Base-by-base conservation (phyloP, 2,888 invertebrate genomes). In the Drosophila percnosoma region DNA sequence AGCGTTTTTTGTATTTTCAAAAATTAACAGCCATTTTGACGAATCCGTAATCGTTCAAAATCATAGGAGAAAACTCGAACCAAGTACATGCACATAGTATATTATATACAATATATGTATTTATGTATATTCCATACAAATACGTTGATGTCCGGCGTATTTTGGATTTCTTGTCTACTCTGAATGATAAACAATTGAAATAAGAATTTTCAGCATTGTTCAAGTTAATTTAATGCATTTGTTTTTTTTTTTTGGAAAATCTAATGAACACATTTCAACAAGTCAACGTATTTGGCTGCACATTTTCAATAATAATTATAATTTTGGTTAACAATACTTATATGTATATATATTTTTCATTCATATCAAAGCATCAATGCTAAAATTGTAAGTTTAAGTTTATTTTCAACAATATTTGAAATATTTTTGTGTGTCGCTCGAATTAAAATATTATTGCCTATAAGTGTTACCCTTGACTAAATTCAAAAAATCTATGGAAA, bases 1-100 rank as follows among this genome's bases (percentile, higher is more conserved):
- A 73, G 83, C 75, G 95, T 91, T 93, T 93, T 51, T 76, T 97
- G 93, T 93, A 59, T 94, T 90, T 89, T 92, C 91, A 91, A 89
- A 91, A 90, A 92, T 92, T 92, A 92, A 92, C 92, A 92, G 92
- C 92, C 92, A 90, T 92, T 92, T 92, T 92, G 92, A 92, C 92
- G 92, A 92, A 91, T 91, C 85, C 73, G 80, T 89, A 91, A 91
- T 89, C 80, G 77, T 90, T 83, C 66, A 82, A 87, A 87, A 88
- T 75, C 48, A 89, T 80, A 83, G 69, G 54, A 73, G 73, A 83
- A 74, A 83, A 85, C 58, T 67, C 31, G 8, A 88, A 87, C 70
- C 62, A 80, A 85, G 82, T 63, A 60, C 76, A 82, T 79, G 70
- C 71, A 75, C 62, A 73, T 81, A 75, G 61, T 78, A 65, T 62